These are phyloP conservation scores for Trachymyrmex cornetzi DNA, from an alignment of 1,140 invertebrate genomes.

Conservation along the genomic window DNA sequence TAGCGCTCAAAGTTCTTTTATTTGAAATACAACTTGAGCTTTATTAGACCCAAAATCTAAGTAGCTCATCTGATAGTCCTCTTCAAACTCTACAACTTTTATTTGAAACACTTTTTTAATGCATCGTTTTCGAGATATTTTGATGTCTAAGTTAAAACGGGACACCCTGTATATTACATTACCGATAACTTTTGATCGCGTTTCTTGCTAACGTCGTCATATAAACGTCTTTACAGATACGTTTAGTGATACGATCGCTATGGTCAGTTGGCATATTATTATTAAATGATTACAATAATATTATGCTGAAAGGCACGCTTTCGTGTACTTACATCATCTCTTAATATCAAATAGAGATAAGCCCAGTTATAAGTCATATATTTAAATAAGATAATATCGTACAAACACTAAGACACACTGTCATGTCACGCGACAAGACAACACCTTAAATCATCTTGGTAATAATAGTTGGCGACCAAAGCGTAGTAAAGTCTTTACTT, in stretches of 20 bases:
- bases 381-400: constrained; percentile 33
- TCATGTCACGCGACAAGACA: not conserved
- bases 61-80: no score
- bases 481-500: not conserved
- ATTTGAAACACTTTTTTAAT: no score
- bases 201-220: not conserved
- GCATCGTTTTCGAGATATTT: no score
- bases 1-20: no score
- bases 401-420: not conserved
- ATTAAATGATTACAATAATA: constrained; percentile 24
- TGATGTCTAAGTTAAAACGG: no score
- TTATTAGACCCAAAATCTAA: no score
- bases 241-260: not conserved
- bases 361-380: not conserved
- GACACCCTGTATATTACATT: no score
- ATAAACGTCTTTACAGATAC: not conserved
- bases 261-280: not conserved
- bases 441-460: not conserved
- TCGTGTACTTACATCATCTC: constrained; percentile 3
- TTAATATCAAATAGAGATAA: constrained; percentile 23
- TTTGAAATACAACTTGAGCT: no score
- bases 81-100: no score
- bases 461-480: not conserved
- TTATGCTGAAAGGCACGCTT: not conserved
- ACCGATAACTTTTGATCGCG: not conserved